These are phyloP conservation scores for Collichthys lucidus DNA, from an alignment of 2,113 vertebrate genomes.

Conservation along the genomic window DNA sequence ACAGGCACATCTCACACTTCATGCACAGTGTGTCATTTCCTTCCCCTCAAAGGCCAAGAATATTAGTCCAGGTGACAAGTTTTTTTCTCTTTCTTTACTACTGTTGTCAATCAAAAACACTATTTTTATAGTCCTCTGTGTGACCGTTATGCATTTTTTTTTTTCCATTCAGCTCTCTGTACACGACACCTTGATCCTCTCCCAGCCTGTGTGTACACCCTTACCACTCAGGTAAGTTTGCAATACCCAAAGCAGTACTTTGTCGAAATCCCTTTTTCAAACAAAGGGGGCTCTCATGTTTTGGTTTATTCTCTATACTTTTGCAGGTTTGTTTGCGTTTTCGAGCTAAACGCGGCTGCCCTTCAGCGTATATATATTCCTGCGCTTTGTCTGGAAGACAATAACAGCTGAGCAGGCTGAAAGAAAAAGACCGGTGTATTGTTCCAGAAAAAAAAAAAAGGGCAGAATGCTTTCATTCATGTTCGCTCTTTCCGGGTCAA, in stretches of 20 bases:
- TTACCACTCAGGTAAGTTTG: constrained; percentile 91
- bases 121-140: not conserved
- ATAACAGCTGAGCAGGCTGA: constrained; percentile 1
- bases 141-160: constrained; percentile 42
- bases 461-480: constrained; percentile 11
- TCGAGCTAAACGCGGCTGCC: not conserved
- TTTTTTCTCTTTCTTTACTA: not conserved
- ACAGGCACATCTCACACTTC: constrained; percentile 97
- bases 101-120: not conserved
- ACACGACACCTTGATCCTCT: constrained; percentile 93
- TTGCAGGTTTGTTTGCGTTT: not conserved
- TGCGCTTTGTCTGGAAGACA: not conserved
- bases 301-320: not conserved
- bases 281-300: not conserved
- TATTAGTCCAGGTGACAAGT: constrained; percentile 92
- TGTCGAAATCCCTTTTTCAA: not conserved
- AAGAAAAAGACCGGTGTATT: not conserved
- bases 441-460: not conserved
- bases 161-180: constrained; percentile 88
- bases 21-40: constrained; percentile 98
- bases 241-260: not conserved
- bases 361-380: not conserved
- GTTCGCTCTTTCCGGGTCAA: constrained; percentile 29
- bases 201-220: constrained; percentile 96
- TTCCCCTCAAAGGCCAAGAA: constrained; percentile 97